Base-by-base conservation (phyloP, 2,113 vertebrate species). In the Myiozetetes cayanensis region DNA sequence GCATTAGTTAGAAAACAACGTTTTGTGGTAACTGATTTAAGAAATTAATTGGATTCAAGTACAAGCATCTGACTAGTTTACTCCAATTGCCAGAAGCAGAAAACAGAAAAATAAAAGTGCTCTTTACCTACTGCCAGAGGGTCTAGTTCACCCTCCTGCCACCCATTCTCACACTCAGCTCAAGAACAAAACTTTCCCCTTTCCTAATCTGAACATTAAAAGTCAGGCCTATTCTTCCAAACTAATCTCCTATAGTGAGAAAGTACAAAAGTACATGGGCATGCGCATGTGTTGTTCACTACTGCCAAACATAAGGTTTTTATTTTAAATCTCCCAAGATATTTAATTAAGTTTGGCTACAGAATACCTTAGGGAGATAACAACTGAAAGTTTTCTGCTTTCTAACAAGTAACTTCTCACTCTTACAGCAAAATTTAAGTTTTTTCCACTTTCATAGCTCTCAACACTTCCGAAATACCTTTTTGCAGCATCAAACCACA, bases 31-130 rank as follows among this genome's bases (percentile, higher is more conserved):
- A 92, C 46, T 47, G 73, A 87, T 85, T 89, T 41, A 74, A 93
- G 68, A 90, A 95, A 92, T 74, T 74, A 94, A 94, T 13, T 65
- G 68, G 65, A 93, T 93, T 80, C 72, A 71, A 90, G 82, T 71
- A 67, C 33, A 89, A 90, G 67, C 59, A 62, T 87, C 85, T 83
- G 58, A 95, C 59, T 72, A 68, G 59, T 91, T 96, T 73, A 90
- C 68, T 75, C 53, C 55, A 85, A 80, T 52, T 75, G 68, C 90
- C 93, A 95, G 90, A 80, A 90, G 59, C 28, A 74, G 72, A 66
- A 91, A 85, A 66, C 25, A 73, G 58, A 44, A 82, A 85, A 87
- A 82, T 6, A 7, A 6, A 91, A 87, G 22, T 46, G 39, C 9
- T 86, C 39, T 86, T 77, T 19, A 62, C 71, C 50, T 72, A 67